Evolutionary conservation across 2,113 vertebrate species (phyloP).

Genomic region (Lophotis ruficrista): DNA sequence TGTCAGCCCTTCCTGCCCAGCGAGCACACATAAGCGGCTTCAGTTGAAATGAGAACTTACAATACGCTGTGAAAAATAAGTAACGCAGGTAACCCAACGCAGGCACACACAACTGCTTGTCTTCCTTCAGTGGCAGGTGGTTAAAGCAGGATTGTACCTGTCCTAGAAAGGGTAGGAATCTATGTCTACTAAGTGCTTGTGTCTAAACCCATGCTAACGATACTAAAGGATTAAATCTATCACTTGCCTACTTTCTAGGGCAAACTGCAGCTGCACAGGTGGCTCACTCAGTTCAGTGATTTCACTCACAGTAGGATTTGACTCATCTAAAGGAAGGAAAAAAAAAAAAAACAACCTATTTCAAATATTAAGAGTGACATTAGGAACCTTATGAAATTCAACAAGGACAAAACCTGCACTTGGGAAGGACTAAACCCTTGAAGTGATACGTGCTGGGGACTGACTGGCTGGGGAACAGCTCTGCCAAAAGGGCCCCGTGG

Average conservation of each 20-base stretch:
- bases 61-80: neutral
- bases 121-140: neutral
- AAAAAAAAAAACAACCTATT: neutral
- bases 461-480: no score
- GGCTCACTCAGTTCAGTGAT: neutral
- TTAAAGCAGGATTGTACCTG: neutral
- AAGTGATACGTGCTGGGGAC: neutral
- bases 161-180: neutral
- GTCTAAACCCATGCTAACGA: neutral
- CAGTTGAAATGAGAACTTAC: neutral
- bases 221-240: neutral
- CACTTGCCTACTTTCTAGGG: neutral
- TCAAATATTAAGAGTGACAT: neutral
- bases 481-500: no score
- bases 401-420: neutral
- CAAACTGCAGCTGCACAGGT: neutral
- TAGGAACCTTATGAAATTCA: neutral
- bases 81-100: accelerated
- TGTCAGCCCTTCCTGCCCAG: neutral
- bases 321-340: neutral
- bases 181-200: neutral
- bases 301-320: neutral
- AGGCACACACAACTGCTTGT: neutral
- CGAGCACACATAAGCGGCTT: neutral
- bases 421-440: neutral